Evolutionary conservation across 2,888 invertebrate species (phyloP).

Genomic region (Chrysolina haemoptera): DNA sequence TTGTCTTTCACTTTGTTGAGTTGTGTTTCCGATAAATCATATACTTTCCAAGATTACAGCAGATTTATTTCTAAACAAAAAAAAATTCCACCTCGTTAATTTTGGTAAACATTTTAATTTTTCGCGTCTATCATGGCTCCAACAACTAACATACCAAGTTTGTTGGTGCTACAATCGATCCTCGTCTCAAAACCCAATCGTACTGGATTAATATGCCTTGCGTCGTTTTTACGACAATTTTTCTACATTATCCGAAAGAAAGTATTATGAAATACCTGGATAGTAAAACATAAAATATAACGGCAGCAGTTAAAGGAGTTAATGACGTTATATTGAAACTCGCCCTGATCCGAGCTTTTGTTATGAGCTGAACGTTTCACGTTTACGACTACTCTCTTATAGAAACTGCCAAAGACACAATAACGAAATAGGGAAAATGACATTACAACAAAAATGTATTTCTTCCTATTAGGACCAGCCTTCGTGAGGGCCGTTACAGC

Average conservation of each 20-base stretch:
- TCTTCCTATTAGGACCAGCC: slow-evolving; percentile 3
- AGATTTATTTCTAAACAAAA: too few species aligned
- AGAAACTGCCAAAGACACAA: slow-evolving; percentile 18
- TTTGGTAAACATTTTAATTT: too few species aligned
- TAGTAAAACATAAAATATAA: slow-evolving; percentile 23
- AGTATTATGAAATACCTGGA: slow-evolving; percentile 21
- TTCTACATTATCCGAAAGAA: not conserved
- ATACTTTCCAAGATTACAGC: too few species aligned
- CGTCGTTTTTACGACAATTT: not conserved
- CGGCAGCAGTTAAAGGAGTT: slow-evolving; percentile 31
- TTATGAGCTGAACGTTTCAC: slow-evolving; percentile 20
- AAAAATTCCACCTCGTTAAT: too few species aligned
- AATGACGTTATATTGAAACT: slow-evolving; percentile 23
- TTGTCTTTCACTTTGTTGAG: too few species aligned
- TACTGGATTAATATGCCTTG: not conserved
- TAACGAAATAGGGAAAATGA: slow-evolving; percentile 18
- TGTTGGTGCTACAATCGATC: too few species aligned
- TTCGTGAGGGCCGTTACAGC: not conserved
- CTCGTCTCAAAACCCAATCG: too few species aligned
- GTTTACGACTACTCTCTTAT: slow-evolving; percentile 14
- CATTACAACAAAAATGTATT: slow-evolving; percentile 9
- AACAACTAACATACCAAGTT: too few species aligned
- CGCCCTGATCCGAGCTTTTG: slow-evolving; percentile 14
- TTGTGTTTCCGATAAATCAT: too few species aligned
- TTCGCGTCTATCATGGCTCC: too few species aligned